Evolutionary conservation across 1,140 invertebrate genomes (phyloP).

Genomic region (Cotesia glomerata): DNA sequence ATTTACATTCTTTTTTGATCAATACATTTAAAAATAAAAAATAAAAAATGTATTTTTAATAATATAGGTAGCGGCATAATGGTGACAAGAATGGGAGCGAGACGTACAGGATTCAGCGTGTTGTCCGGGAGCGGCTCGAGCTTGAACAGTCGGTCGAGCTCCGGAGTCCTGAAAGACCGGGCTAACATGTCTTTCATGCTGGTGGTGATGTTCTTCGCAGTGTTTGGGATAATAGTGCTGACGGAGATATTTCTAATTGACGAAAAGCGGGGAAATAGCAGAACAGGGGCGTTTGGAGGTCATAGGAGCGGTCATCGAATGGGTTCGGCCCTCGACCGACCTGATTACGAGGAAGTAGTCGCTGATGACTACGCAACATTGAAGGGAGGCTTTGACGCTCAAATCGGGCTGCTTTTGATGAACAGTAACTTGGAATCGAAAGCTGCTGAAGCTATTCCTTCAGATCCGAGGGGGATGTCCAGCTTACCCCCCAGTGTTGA

Average conservation of each 20-base stretch:
- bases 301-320: slow-evolving; percentile 58
- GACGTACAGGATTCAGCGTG: slow-evolving; percentile 6
- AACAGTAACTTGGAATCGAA: slow-evolving; percentile 43
- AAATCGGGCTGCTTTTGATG: slow-evolving; percentile 52
- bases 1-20: too few relatives aligned
- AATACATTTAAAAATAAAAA: too few relatives aligned
- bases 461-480: slow-evolving; percentile 51
- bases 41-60: neutral
- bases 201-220: slow-evolving; percentile 87
- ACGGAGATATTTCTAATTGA: slow-evolving; percentile 83
- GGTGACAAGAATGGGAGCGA: neutral
- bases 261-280: slow-evolving; percentile 61
- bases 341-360: slow-evolving; percentile 63
- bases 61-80: neutral
- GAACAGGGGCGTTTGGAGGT: slow-evolving; percentile 57
- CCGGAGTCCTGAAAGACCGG: slow-evolving; percentile 70
- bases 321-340: slow-evolving; percentile 53
- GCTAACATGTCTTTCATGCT: slow-evolving; percentile 87
- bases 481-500: slow-evolving; percentile 57
- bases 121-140: neutral
- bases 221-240: slow-evolving; percentile 83
- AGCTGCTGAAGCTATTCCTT: slow-evolving; percentile 39
- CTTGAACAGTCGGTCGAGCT: slow-evolving; percentile 45
- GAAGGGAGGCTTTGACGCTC: slow-evolving; percentile 58
- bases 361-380: slow-evolving; percentile 59